These are phyloP conservation scores for Temnothorax rugatulus DNA, from an alignment of 2,888 invertebrate genomes.

Conservation along the genomic window DNA sequence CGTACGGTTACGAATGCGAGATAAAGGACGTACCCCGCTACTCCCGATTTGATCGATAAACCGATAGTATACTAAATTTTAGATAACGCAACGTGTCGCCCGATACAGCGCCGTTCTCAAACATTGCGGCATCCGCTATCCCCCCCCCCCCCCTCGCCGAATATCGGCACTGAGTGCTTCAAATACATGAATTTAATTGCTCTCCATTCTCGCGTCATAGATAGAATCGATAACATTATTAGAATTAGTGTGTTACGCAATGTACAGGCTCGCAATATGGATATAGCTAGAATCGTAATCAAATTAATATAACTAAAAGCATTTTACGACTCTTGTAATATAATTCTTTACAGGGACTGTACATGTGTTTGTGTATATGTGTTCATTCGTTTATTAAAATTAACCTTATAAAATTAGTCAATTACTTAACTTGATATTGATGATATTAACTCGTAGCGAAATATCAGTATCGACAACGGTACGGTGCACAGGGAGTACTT, in stretches of 20 bases:
- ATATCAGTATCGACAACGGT: not conserved
- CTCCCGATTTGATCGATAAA: constrained; percentile 50
- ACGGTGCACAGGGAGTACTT: not conserved
- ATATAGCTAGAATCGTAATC: not conserved
- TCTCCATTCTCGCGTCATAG: constrained; percentile 35
- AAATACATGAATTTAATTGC: constrained; percentile 50
- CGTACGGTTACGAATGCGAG: constrained; percentile 47
- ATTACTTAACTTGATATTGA: constrained; percentile 8
- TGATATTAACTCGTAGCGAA: not conserved
- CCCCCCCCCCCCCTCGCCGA: constrained; percentile 6
- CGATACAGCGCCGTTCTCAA: constrained; percentile 56
- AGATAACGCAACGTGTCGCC: constrained; percentile 55
- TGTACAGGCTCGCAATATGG: not conserved
- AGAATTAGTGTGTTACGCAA: constrained; percentile 18
- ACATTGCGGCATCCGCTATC: constrained; percentile 38
- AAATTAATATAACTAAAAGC: not conserved
- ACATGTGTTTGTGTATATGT: no score
- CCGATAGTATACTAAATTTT: constrained; percentile 55
- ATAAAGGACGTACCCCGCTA: constrained; percentile 25
- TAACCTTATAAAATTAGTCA: constrained; percentile 10
- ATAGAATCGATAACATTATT: constrained; percentile 49
- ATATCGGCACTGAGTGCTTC: constrained; percentile 43
- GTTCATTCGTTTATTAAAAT: not conserved
- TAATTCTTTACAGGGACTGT: not conserved
- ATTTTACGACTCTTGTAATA: not conserved